These are phyloP conservation scores for Pitta sordida DNA, from an alignment of 2,113 vertebrate genomes.

Conservation along the genomic window DNA sequence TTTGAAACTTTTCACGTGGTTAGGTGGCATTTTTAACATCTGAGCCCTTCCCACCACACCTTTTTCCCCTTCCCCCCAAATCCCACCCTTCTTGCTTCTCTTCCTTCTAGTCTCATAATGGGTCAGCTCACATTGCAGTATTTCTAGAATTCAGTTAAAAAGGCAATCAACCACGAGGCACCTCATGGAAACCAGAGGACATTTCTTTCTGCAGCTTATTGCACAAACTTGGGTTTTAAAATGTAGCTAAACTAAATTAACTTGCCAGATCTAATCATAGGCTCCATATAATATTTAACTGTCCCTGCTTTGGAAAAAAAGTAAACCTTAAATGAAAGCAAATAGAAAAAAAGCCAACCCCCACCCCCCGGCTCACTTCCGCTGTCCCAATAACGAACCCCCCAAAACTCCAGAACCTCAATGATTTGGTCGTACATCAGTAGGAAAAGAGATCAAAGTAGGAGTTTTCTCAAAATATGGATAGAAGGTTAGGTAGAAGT, in stretches of 20 bases:
- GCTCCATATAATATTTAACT: neutral
- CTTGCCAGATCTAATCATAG: neutral
- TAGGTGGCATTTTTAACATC: neutral
- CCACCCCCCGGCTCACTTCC: accelerated
- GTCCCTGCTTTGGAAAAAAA: neutral
- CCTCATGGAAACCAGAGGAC: neutral
- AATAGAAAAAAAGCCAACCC: neutral
- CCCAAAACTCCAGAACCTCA: neutral
- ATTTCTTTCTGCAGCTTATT: neutral
- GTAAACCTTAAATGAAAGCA: neutral
- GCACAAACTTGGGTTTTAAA: neutral
- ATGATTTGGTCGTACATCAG: neutral
- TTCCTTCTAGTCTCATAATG: neutral
- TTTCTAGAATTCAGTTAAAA: neutral
- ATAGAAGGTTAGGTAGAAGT: neutral
- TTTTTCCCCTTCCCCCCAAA: neutral
- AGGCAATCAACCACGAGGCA: neutral
- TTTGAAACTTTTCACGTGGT: neutral
- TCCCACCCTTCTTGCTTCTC: neutral
- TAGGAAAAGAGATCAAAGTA: neutral
- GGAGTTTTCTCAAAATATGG: neutral
- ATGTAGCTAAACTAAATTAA: neutral
- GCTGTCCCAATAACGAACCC: accelerated
- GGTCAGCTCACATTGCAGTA: neutral
- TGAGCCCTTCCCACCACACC: neutral